Evolutionary conservation across 1,140 invertebrate genomes (phyloP), one percentile per base, ranked within the genome.

Genomic region (Whitmania pigra): DNA sequence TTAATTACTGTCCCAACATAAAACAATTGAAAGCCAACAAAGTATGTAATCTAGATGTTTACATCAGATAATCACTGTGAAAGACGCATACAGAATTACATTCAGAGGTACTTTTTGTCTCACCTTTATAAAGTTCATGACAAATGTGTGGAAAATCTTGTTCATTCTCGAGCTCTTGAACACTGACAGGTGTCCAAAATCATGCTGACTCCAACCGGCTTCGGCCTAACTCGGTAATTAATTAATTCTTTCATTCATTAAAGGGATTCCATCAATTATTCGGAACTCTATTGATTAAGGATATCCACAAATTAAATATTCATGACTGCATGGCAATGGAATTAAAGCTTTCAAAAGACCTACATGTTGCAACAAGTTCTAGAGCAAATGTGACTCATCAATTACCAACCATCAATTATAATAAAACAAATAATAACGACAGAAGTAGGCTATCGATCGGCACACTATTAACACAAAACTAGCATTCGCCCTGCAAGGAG

Each of bases 141-240:
- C 71, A 43, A 75, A 71, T 7, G 72, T 66, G 36, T 76, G 75
- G 31, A 73, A 49, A 13, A 74, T 27, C 53, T 75, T 73, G 55
- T 76, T 74, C 63, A 73, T 25, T 67, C 27, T 43, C 36, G 17
- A 57, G 11, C 53, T 72, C 53, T 72, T 75, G 53, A 76, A 76
- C 17, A 76, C 74, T 9, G 75, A 75, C 60, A 75, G 69, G 71
- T 76, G 75, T 20, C 75, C 75, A 69, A 74, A 76, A 60, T 76
- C 75, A 60, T 76, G 75, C 55, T 76, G 75, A 29, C 72, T 18
- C 75, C 75, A 76, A 31, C 75, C 74, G 18, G 74, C 74, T 67
- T 76, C 74, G 15, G 74, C 71, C 74, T 76, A 69, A 22, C 27
- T n/a, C 15, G 13, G 29, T 13, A 70, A 53, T 22, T 36, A 27